Base-by-base conservation (phyloP, 2,113 vertebrate genomes). In the Salvator merianae region DNA sequence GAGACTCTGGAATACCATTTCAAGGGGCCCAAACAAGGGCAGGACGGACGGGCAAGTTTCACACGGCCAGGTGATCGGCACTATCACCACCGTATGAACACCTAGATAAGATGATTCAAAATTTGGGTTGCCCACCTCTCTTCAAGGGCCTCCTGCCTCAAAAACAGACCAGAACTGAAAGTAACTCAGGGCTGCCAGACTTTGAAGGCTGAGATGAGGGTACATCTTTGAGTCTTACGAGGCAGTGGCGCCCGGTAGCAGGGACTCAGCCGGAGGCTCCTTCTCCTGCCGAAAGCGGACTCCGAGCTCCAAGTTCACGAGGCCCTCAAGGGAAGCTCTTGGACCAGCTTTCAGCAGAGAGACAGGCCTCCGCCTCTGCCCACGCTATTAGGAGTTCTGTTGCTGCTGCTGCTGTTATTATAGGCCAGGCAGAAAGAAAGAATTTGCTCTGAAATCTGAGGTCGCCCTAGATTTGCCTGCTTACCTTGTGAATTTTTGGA, bases 401-500 rank as follows among this genome's bases (percentile, higher is more conserved):
- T 59, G 20, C 55, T 59, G 55, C 55, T 59, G 14, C 18, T 59
- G 55, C 20, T 16, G 20, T 30, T 5, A 53, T 30, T 22, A n/a
- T 20, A 40, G 16, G 70, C 34, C 34, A 62, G 53, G 30, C 40
- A 79, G 1, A 75, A 59, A 5, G 50, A 77, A 63, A 4, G 55
- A 43, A 36, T 78, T 47, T 55, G 63, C 75, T 26, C 68, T 47
- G 65, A 62, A 89, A 74, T 86, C 90, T 43, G 84, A 6, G 34
- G 70, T 90, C 73, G 47, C 79, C 74, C 24, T 75, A 89, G 71
- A 47, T 43, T 88, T 86, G 91, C 88, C 90, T 86, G 90, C 96
- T 99, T 99, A 99, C 99, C 98, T 99, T 98, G 98, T 94, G 96
- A 97, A 94, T 97, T 98, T 98, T 99, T 99, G 96, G 98, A 97